Conservation (phyloP, 1,140 invertebrate species). For the Steinernema khuongi region DNA sequence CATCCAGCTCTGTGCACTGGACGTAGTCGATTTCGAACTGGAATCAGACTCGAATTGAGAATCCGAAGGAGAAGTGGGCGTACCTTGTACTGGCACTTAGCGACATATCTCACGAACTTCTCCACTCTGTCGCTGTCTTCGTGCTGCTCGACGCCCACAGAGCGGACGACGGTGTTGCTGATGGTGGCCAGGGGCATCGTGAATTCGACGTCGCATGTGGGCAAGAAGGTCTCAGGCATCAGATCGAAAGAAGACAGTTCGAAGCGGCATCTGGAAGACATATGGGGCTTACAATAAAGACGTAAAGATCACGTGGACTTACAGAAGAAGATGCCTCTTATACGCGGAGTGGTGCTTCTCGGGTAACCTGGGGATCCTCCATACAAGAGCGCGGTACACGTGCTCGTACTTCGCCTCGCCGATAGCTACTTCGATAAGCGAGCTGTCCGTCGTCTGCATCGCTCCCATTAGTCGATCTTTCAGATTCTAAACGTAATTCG, state of each 20-base stretch:
- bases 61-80: constrained; percentile 26
- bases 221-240: constrained; percentile 82
- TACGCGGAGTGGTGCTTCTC: constrained; percentile 57
- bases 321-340: constrained; percentile 56
- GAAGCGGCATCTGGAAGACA: constrained; percentile 84
- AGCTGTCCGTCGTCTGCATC: constrained; percentile 78
- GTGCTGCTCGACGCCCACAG: constrained; percentile 74
- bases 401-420: constrained; percentile 97
- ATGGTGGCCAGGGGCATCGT: constrained; percentile 97
- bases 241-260: constrained; percentile 92
- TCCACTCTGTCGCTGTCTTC: constrained; percentile 88
- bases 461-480: constrained; percentile 88
- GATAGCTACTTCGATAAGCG: constrained; percentile 91
- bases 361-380: constrained; percentile 75
- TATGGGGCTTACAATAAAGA: constrained; percentile 71
- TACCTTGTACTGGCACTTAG: constrained; percentile 84
- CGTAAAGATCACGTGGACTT: background rate
- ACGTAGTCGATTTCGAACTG: constrained; percentile 57
- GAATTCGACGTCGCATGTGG: constrained; percentile 85
- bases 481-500: constrained; percentile 68
- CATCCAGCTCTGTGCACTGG: constrained; percentile 52
- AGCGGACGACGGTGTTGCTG: constrained; percentile 88
- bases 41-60: constrained; percentile 21
- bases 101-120: constrained; percentile 93
- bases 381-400: constrained; percentile 90